Conservation (phyloP, 2,113 vertebrate species). For the Phocoena phocoena region DNA sequence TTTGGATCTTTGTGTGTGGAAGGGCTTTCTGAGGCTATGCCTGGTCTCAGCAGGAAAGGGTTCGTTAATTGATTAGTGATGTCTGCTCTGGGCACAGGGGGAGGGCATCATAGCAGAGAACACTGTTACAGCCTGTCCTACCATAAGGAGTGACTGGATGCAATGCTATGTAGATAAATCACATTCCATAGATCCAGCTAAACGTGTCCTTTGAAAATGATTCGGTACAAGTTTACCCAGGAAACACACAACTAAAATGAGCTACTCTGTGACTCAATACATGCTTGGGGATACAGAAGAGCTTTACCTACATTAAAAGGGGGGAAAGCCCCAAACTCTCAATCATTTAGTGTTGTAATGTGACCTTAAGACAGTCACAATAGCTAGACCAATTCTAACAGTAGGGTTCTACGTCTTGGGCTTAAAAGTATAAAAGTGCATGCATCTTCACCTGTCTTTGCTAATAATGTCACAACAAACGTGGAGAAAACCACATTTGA, state of each 20-base stretch:
- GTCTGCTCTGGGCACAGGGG: neutral
- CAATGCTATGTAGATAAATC: conserved; percentile 12
- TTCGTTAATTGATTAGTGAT: conserved; percentile 63
- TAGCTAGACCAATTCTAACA: conserved; percentile 1
- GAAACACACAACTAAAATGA: neutral
- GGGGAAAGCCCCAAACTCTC: neutral
- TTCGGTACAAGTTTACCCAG: neutral
- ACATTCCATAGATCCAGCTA: neutral
- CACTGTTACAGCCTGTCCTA: neutral
- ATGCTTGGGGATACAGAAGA: neutral
- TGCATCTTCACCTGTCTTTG: neutral
- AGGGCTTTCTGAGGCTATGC: conserved; percentile 25
- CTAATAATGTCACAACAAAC: neutral
- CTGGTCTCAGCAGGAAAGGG: conserved; percentile 7
- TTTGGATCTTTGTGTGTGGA: conserved; percentile 27
- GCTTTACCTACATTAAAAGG: neutral
- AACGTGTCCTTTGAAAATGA: neutral
- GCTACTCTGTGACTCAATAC: neutral
- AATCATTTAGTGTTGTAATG: neutral
- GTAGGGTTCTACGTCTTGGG: neutral
- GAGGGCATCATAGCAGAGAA: neutral
- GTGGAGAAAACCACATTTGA: neutral
- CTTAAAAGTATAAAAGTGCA: neutral
- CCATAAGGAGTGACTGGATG: neutral
- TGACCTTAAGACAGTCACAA: neutral